Conservation (phyloP, 2,888 invertebrate genomes). For the Strigamia maritima region DNA sequence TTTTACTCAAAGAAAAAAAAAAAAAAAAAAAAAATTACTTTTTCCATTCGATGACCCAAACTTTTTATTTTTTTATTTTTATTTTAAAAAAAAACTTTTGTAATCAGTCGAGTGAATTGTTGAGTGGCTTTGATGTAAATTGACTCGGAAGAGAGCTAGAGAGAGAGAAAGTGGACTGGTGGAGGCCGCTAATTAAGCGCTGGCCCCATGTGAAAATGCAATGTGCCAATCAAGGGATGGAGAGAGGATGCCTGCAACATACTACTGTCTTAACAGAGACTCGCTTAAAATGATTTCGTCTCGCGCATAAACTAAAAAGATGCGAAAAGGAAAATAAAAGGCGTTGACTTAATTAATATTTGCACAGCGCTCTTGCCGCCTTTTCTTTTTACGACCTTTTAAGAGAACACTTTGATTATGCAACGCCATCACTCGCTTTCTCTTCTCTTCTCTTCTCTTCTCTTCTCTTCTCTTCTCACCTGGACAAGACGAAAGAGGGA, state of each 20-base stretch:
- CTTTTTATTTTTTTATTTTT: too few species aligned
- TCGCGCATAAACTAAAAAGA: too few species aligned
- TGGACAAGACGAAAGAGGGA: neutral
- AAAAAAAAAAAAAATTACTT: neutral
- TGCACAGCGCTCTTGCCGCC: neutral
- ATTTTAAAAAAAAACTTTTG: too few species aligned
- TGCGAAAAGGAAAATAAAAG: too few species aligned
- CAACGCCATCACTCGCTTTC: neutral
- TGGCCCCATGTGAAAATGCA: constrained; percentile 1
- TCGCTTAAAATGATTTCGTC: neutral
- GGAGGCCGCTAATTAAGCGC: constrained; percentile 7
- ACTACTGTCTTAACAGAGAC: neutral
- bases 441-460: too few species aligned
- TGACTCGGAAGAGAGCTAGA: neutral
- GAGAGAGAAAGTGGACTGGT: neutral
- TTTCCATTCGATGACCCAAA: too few species aligned
- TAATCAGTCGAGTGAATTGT: neutral
- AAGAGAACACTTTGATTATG: neutral
- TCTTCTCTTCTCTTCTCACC: neutral
- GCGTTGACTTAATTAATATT: constrained; percentile 4
- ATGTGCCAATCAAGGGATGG: constrained; percentile 1
- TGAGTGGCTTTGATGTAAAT: neutral
- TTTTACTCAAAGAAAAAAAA: too few species aligned
- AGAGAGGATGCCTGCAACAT: neutral
- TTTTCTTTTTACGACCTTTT: neutral